These are phyloP conservation scores for Dynastes grantii DNA, from an alignment of 2,888 invertebrate species.

Conservation along the genomic window DNA sequence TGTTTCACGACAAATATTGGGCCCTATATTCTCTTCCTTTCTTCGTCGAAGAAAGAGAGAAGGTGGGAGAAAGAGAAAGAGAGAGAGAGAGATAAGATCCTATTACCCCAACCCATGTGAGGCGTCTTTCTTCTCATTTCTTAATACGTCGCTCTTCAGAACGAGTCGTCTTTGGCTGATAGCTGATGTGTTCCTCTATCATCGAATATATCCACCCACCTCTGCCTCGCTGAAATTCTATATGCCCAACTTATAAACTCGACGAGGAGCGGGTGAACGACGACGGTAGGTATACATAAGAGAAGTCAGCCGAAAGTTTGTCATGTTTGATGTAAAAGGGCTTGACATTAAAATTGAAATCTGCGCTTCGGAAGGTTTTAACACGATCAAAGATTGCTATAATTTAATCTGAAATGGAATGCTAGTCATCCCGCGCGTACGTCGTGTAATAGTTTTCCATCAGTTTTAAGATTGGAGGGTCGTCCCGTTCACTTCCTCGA, in stretches of 20 bases:
- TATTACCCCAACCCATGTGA: not conserved
- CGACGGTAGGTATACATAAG: conserved; percentile 6
- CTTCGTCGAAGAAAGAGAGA: no score
- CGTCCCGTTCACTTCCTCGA: not conserved
- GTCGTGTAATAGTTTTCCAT: conserved; percentile 50
- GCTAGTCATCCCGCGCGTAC: conserved; percentile 48
- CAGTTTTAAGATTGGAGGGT: conserved; percentile 23
- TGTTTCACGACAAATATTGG: conserved; percentile 12
- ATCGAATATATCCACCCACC: conserved; percentile 56
- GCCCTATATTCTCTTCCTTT: not conserved
- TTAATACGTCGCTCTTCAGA: conserved; percentile 23
- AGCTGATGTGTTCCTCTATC: conserved; percentile 23
- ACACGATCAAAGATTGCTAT: conserved; percentile 70
- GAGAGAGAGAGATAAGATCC: not conserved
- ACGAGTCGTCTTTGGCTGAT: conserved; percentile 10
- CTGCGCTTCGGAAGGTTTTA: conserved; percentile 66
- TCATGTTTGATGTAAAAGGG: conserved; percentile 71
- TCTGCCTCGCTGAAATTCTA: conserved; percentile 63
- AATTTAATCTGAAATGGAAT: conserved; percentile 57
- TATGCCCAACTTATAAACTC: conserved; percentile 70
- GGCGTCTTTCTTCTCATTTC: conserved; percentile 56
- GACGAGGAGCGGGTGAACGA: conserved; percentile 53
- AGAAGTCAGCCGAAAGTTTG: conserved; percentile 63
- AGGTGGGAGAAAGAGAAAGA: no score
- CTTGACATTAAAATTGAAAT: conserved; percentile 72